Conservation (phyloP, 2,797 vertebrate genomes). For the Echiichthys vipera region DNA sequence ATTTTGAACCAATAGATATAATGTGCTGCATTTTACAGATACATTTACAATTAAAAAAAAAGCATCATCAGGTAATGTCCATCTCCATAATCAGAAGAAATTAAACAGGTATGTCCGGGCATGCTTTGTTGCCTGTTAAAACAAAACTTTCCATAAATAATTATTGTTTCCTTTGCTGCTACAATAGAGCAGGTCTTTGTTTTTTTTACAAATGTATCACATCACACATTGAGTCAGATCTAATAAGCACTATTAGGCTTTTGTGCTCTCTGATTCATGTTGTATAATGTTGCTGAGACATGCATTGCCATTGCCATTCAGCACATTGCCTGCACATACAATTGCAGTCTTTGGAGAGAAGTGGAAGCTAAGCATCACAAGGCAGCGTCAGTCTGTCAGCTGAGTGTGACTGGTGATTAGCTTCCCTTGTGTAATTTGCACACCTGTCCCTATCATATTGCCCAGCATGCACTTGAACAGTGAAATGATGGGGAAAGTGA, state of each 20-base stretch:
- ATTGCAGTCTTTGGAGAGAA: slow-evolving; percentile 39
- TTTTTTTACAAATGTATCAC: slow-evolving; percentile 16
- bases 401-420: slow-evolving; percentile 51
- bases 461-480: slow-evolving; percentile 24
- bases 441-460: slow-evolving; percentile 42
- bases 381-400: slow-evolving; percentile 37
- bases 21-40: background rate
- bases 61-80: background rate
- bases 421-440: slow-evolving; percentile 32
- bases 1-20: background rate
- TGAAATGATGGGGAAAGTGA: slow-evolving; percentile 22
- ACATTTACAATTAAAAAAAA: background rate
- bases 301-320: slow-evolving; percentile 46
- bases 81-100: background rate
- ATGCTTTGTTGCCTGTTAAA: background rate
- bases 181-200: no score
- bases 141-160: background rate
- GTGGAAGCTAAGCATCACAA: slow-evolving; percentile 18
- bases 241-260: background rate
- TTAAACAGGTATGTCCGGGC: background rate
- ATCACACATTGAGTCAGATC: slow-evolving; percentile 5
- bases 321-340: slow-evolving; percentile 28
- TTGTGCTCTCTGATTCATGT: slow-evolving; percentile 25
- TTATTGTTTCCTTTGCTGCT: background rate
- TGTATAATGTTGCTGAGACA: slow-evolving; percentile 27